These are phyloP conservation scores for Sinonovacula constricta DNA, from an alignment of 1,140 invertebrate species.

Conservation along the genomic window DNA sequence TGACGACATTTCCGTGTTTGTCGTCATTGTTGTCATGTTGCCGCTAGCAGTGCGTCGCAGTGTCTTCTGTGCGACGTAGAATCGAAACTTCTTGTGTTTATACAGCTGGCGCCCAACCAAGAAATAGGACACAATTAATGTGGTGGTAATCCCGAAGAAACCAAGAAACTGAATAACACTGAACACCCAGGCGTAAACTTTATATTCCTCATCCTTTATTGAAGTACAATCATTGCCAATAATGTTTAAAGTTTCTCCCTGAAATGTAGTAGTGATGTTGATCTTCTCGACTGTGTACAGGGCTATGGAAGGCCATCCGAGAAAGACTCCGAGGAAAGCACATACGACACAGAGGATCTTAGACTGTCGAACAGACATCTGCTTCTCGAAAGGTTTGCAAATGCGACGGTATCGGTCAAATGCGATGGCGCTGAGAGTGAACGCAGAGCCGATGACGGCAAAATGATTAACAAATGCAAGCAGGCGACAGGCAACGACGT, in stretches of 20 bases:
- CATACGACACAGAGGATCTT: slow-evolving; percentile 22
- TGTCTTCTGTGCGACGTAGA: slow-evolving; percentile 38
- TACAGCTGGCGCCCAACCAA: slow-evolving; percentile 42
- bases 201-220: slow-evolving; percentile 24
- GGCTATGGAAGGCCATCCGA: slow-evolving; percentile 43
- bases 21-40: slow-evolving; percentile 25
- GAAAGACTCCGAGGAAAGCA: slow-evolving; percentile 3
- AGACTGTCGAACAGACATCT: slow-evolving; percentile 25
- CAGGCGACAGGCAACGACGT: slow-evolving; percentile 56
- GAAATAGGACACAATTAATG: slow-evolving; percentile 49
- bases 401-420: slow-evolving; percentile 65
- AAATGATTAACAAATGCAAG: slow-evolving; percentile 62
- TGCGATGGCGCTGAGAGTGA: slow-evolving; percentile 60
- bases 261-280: slow-evolving; percentile 12
- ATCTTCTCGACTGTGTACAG: slow-evolving; percentile 39
- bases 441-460: slow-evolving; percentile 61
- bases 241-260: slow-evolving; percentile 3
- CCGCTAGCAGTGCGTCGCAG: slow-evolving; percentile 41
- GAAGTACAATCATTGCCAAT: slow-evolving; percentile 40
- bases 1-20: slow-evolving; percentile 35
- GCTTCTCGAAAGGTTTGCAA: slow-evolving; percentile 58
- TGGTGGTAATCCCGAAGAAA: slow-evolving; percentile 18
- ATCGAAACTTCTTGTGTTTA: slow-evolving; percentile 48
- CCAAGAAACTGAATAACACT: slow-evolving; percentile 44
- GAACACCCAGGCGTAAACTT: slow-evolving; percentile 13